A percentile compares a stretch with the other conserved stretches of the same genome.
Evolutionary conservation across 1,140 invertebrate genomes (phyloP).

Genomic region (Ostrea edulis): DNA sequence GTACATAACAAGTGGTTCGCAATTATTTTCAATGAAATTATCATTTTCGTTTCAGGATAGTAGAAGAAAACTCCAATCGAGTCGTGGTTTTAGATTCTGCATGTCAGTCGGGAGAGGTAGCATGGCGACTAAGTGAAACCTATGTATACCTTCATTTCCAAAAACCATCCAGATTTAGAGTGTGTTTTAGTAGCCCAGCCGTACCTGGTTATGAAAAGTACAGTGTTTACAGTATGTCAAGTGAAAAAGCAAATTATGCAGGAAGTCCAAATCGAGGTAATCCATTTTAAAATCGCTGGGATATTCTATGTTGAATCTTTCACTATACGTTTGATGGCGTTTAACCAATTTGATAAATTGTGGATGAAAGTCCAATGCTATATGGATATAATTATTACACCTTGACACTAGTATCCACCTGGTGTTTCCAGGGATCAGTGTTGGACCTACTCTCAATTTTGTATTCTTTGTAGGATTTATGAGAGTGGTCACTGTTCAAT

Average conservation of each 20-base stretch:
- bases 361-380: no score
- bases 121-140: background rate
- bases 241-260: background rate
- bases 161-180: background rate
- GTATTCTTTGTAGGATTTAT: no score
- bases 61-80: slow-evolving; percentile 2
- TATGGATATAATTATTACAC: no score
- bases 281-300: no score
- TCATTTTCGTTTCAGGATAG: background rate
- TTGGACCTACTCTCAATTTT: no score
- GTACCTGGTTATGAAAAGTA: background rate
- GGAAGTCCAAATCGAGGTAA: slow-evolving; percentile 5
- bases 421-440: no score
- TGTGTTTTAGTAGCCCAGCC: slow-evolving; percentile 1
- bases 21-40: background rate
- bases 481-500: no score
- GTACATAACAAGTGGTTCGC: no score
- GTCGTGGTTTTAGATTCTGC: background rate
- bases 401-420: no score
- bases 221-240: background rate
- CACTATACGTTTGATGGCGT: no score
- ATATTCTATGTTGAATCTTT: no score
- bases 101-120: background rate
- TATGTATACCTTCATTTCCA: background rate
- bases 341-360: no score